phyloP scores from a whole-genome alignment of 2,888 invertebrate species.

The Liopterus haemorrhoidalis region DNA sequence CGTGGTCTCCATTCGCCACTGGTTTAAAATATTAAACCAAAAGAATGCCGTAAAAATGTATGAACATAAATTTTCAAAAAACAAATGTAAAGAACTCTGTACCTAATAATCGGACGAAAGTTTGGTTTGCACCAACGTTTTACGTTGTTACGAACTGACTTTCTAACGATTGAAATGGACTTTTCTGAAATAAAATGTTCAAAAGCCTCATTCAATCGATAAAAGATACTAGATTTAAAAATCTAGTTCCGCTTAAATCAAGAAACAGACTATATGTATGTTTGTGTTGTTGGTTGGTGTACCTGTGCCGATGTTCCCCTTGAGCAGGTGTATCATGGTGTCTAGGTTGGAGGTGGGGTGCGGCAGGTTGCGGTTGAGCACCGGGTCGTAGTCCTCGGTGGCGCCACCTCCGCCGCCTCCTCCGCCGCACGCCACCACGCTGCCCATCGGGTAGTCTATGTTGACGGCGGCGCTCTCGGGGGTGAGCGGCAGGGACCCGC shows the following conservation, averaged over 20 bases:
- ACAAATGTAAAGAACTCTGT: no score
- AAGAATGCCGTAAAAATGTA: no score
- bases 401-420: conserved; percentile 26
- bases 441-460: conserved; percentile 18
- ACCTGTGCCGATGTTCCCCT: conserved; percentile 54
- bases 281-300: no score
- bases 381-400: conserved; percentile 51
- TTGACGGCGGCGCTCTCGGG: conserved; percentile 27
- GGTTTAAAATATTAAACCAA: no score
- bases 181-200: conserved; percentile 2
- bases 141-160: conserved; percentile 48
- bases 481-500: conserved; percentile 24
- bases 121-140: no score
- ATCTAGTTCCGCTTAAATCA: no score
- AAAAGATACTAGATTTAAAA: no score
- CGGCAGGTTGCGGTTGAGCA: conserved; percentile 62
- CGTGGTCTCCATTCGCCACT: no score
- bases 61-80: no score
- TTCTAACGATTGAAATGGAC: conserved; percentile 59
- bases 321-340: conserved; percentile 66
- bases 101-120: no score
- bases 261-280: no score
- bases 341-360: conserved; percentile 77
- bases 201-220: no score
- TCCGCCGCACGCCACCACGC: conserved; percentile 11